Conservation (phyloP, 2,888 invertebrate species). For the Hylaea fasciaria region DNA sequence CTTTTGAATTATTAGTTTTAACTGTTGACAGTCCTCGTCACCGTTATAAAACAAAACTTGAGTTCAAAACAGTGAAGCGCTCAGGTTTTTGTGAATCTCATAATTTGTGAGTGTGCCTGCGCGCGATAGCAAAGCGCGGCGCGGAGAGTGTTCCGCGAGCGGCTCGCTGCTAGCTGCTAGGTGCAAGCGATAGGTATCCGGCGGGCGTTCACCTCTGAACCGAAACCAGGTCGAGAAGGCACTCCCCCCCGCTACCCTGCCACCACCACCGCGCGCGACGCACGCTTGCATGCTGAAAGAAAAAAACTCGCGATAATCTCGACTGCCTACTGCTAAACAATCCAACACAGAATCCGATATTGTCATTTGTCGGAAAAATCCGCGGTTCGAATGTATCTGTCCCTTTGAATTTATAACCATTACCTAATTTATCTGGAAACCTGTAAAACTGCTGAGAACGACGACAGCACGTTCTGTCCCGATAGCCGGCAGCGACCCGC, state of each 20-base stretch:
- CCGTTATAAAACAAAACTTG: not conserved
- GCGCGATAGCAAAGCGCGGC: slow-evolving; percentile 4
- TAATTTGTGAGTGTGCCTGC: slow-evolving; percentile 7
- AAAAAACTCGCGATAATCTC: slow-evolving; percentile 40
- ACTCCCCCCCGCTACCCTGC: slow-evolving; percentile 44
- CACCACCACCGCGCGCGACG: slow-evolving; percentile 30
- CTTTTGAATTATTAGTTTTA: not conserved
- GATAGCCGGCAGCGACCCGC: slow-evolving; percentile 1
- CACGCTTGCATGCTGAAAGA: slow-evolving; percentile 38
- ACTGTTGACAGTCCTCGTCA: not conserved
- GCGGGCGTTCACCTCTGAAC: slow-evolving; percentile 79
- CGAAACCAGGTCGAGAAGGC: slow-evolving; percentile 77
- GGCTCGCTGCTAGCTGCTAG: slow-evolving; percentile 48
- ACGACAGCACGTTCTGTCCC: slow-evolving; percentile 10
- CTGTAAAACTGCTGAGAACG: slow-evolving; percentile 11
- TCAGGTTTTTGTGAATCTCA: slow-evolving; percentile 1
- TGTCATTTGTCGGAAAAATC: slow-evolving; percentile 2
- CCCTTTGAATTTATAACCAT: slow-evolving; percentile 9
- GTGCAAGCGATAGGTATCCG: slow-evolving; percentile 55
- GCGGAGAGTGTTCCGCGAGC: slow-evolving; percentile 34
- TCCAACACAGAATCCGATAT: slow-evolving; percentile 12
- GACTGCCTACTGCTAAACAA: slow-evolving; percentile 22
- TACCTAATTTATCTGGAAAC: slow-evolving; percentile 1
- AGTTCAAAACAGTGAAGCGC: not conserved
- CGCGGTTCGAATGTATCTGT: slow-evolving; percentile 12